A percentile compares a stretch with the other conserved stretches of the same genome.
These are phyloP conservation scores for Eclectus roratus DNA, from an alignment of 2,113 vertebrate genomes.

Conservation along the genomic window DNA sequence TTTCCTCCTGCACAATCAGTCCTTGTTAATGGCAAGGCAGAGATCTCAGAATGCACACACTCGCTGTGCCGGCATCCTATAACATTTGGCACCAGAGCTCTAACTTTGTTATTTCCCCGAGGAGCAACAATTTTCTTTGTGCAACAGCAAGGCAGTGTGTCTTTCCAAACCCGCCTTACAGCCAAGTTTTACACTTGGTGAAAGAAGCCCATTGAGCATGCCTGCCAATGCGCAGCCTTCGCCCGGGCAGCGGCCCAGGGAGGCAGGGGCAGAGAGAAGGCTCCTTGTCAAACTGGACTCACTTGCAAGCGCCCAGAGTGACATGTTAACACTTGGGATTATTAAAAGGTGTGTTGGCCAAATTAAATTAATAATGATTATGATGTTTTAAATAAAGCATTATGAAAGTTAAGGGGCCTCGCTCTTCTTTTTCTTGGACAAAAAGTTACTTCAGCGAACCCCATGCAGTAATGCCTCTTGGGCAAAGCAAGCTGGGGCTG, in stretches of 20 bases:
- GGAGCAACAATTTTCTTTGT: conserved; percentile 26
- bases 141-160: conserved; percentile 21
- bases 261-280: not conserved
- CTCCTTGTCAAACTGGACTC: not conserved
- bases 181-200: conserved; percentile 36
- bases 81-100: conserved; percentile 14
- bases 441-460: not conserved
- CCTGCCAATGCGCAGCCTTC: not conserved
- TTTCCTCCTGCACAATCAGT: not conserved
- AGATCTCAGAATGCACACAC: conserved; percentile 24
- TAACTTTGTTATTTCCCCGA: not conserved
- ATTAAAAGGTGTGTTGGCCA: not conserved
- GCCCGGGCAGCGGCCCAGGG: not conserved
- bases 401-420: not conserved
- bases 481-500: not conserved
- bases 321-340: not conserved
- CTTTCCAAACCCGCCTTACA: not conserved
- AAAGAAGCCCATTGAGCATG: not conserved
- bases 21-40: conserved; percentile 52
- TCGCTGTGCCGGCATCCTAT: not conserved
- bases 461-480: accelerated
- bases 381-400: not conserved
- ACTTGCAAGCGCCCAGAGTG: not conserved
- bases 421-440: not conserved
- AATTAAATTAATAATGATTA: not conserved